Evolutionary conservation across 2,888 invertebrate species (phyloP).

Genomic region (Cantharis rufa): DNA sequence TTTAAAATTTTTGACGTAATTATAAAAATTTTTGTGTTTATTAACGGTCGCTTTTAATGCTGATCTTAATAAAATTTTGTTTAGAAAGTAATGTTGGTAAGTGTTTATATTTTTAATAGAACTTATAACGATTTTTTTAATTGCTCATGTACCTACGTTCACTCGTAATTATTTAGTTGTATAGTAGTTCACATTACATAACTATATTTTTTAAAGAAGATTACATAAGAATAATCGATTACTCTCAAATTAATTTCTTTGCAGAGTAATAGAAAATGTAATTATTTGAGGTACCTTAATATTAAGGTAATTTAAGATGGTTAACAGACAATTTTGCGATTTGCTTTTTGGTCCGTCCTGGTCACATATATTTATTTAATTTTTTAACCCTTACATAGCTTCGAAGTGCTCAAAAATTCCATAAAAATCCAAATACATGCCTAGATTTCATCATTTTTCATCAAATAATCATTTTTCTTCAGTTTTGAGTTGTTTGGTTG

Average conservation of each 20-base stretch:
- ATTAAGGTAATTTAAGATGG: too few relatives aligned
- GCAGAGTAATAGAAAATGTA: background rate
- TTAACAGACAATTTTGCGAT: too few relatives aligned
- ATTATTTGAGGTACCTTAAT: too few relatives aligned
- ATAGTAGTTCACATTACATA: background rate
- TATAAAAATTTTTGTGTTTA: background rate
- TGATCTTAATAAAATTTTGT: background rate
- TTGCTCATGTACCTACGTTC: background rate
- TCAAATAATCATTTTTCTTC: too few relatives aligned
- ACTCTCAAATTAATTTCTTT: background rate
- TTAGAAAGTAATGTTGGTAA: background rate
- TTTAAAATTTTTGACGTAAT: background rate
- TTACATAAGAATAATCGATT: background rate
- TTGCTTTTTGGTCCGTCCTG: too few relatives aligned
- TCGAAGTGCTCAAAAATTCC: too few relatives aligned
- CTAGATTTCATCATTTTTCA: too few relatives aligned
- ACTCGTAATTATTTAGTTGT: background rate
- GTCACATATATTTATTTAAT: too few relatives aligned
- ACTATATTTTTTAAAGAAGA: background rate
- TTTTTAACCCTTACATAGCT: too few relatives aligned
- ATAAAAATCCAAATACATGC: too few relatives aligned
- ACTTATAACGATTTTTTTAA: background rate
- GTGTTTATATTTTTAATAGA: background rate
- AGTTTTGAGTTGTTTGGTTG: too few relatives aligned
- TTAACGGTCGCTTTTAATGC: background rate